A percentile compares a stretch with the other conserved stretches of the same genome.
Conservation (phyloP, 2,888 invertebrate species). For the Labia minor region DNA sequence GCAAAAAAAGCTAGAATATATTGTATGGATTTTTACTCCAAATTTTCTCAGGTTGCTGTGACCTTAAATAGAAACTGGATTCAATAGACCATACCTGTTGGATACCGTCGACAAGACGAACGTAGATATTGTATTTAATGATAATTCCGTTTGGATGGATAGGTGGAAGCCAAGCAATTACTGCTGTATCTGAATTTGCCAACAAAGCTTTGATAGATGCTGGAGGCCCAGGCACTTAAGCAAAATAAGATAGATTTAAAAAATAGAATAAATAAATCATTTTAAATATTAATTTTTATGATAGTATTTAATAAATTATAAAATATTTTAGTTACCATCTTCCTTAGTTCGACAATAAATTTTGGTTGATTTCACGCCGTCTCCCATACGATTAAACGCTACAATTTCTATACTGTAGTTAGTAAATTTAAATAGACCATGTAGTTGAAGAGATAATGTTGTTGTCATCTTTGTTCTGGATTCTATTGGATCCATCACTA, state of each 20-base stretch:
- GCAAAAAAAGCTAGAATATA: too few species aligned
- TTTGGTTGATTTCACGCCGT: constrained; percentile 35
- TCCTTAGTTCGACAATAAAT: constrained; percentile 36
- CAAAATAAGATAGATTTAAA: too few species aligned
- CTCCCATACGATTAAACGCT: constrained; percentile 38
- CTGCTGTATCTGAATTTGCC: constrained; percentile 35
- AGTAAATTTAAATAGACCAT: constrained; percentile 36
- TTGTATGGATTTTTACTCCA: too few species aligned
- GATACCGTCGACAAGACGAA: constrained; percentile 25
- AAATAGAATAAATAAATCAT: not conserved
- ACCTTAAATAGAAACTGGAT: too few species aligned
- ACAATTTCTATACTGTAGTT: constrained; percentile 41
- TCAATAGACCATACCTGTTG: constrained; percentile 19
- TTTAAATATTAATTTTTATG: too few species aligned
- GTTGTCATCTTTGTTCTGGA: constrained; percentile 33
- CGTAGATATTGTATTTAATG: constrained; percentile 35
- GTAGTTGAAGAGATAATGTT: constrained; percentile 32
- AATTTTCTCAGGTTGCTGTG: too few species aligned
- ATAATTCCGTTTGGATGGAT: constrained; percentile 37
- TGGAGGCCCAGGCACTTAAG: constrained; percentile 39
- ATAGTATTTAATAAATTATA: not conserved
- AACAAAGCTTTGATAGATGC: constrained; percentile 39
- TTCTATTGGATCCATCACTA: constrained; percentile 28
- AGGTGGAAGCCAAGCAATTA: constrained; percentile 41
- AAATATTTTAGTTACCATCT: constrained; percentile 34